A percentile compares a stretch with the other conserved stretches of the same genome.
Evolutionary conservation across 2,888 invertebrate species (phyloP).

Genomic region (Rugalucina vietnamica): DNA sequence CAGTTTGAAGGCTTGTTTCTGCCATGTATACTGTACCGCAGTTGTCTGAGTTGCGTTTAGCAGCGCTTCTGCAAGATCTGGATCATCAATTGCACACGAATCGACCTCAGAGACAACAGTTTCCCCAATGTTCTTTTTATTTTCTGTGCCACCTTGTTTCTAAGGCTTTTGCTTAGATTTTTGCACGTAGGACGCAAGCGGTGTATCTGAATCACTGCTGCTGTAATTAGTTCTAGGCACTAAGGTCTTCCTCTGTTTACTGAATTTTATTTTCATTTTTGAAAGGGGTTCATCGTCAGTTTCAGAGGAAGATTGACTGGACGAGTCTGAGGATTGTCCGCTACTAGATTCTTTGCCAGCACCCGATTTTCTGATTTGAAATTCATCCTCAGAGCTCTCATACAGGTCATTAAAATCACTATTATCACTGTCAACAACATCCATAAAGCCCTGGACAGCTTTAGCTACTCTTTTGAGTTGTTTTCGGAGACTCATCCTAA

Average conservation of each 20-base stretch:
- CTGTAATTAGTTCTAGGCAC: neutral
- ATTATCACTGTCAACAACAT: neutral
- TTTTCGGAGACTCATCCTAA: neutral
- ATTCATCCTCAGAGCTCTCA: slow-evolving; percentile 25
- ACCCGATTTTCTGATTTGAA: neutral
- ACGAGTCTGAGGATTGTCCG: neutral
- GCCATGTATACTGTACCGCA: slow-evolving; percentile 2
- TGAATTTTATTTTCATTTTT: slow-evolving; percentile 14
- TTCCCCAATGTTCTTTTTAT: neutral
- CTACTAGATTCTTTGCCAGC: neutral
- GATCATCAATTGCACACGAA: neutral
- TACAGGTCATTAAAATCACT: slow-evolving; percentile 18
- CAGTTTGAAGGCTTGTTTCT: slow-evolving; percentile 5
- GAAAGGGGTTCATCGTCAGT: neutral
- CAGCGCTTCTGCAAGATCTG: neutral
- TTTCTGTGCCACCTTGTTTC: neutral
- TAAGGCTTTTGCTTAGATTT: neutral
- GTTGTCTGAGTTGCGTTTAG: neutral
- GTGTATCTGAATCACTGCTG: slow-evolving; percentile 21
- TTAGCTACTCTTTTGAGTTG: slow-evolving; percentile 11
- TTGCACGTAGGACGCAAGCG: neutral
- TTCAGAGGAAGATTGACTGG: neutral
- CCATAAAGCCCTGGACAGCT: neutral
- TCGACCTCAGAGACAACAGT: neutral
- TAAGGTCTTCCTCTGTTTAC: neutral